Evolutionary conservation across 2,797 vertebrate species (phyloP).

Genomic region (Rhodeus uyekii): DNA sequence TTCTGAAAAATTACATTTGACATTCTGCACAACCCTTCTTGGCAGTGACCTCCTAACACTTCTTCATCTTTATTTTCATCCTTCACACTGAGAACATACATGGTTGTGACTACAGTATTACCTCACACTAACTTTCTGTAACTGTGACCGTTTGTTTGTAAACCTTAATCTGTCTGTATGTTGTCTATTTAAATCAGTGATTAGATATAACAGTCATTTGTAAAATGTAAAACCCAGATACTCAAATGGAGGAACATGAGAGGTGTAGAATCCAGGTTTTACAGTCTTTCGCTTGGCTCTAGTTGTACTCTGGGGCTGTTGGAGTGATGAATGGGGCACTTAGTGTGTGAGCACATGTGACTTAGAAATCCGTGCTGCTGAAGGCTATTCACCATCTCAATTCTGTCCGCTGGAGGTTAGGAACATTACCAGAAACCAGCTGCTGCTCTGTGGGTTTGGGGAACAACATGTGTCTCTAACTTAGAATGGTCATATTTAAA

Average conservation of each 20-base stretch:
- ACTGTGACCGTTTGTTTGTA: background rate
- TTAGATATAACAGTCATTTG: background rate
- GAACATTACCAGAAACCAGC: slow-evolving; percentile 44
- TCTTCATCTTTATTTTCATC: no score
- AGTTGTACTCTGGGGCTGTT: background rate
- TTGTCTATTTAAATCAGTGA: background rate
- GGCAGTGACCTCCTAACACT: background rate
- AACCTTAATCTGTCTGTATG: background rate
- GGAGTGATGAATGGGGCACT: slow-evolving; percentile 50
- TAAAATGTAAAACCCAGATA: slow-evolving; percentile 15
- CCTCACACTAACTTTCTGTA: background rate
- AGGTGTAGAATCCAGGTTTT: slow-evolving; percentile 34
- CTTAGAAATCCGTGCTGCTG: slow-evolving; percentile 32
- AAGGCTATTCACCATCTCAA: slow-evolving; percentile 31
- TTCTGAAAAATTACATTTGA: background rate
- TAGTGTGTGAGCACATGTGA: slow-evolving; percentile 32
- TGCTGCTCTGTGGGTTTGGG: slow-evolving; percentile 30
- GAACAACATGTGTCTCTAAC: background rate
- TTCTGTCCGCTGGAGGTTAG: slow-evolving; percentile 37
- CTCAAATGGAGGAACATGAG: background rate
- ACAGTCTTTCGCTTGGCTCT: background rate
- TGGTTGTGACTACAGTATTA: background rate
- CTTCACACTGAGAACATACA: background rate
- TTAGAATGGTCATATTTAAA: slow-evolving; percentile 1
- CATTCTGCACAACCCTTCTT: background rate